These are phyloP conservation scores for Anagyrus pseudococci DNA, from an alignment of 2,888 invertebrate genomes.

Conservation along the genomic window DNA sequence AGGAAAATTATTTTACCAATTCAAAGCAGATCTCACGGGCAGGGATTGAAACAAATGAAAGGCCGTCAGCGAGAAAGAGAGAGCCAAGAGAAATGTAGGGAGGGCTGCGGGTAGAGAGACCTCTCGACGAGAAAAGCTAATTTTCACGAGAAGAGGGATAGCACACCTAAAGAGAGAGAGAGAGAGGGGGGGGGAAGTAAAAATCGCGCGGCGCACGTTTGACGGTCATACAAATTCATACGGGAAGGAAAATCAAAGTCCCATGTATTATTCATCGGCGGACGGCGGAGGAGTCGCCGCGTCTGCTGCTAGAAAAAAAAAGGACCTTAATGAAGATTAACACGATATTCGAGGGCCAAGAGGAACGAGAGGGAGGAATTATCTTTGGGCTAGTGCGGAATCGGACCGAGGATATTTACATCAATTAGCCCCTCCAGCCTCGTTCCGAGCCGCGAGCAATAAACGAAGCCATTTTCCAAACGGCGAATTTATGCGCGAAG, in stretches of 20 bases:
- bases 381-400: slow-evolving; percentile 5
- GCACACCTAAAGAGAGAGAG: slow-evolving; percentile 1
- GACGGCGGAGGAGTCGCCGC: not conserved
- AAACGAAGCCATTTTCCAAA: slow-evolving; percentile 35
- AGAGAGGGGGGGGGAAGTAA: not conserved
- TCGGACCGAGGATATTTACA: slow-evolving; percentile 32
- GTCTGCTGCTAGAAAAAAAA: slow-evolving; percentile 8
- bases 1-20: slow-evolving; percentile 5
- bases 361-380: too few relatives aligned
- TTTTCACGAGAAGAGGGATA: too few relatives aligned
- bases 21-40: slow-evolving; percentile 6
- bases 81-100: too few relatives aligned
- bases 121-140: too few relatives aligned
- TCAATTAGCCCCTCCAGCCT: slow-evolving; percentile 35
- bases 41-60: slow-evolving; percentile 15
- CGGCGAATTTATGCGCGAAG: slow-evolving; percentile 31
- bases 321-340: slow-evolving; percentile 31
- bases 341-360: slow-evolving; percentile 14
- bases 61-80: not conserved
- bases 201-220: not conserved
- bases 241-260: slow-evolving; percentile 29
- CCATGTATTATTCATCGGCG: slow-evolving; percentile 32
- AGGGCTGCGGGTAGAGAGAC: too few relatives aligned
- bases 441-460: slow-evolving; percentile 8
- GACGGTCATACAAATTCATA: slow-evolving; percentile 24